Percentiles rank a stretch among this genome's conserved stretches.
phyloP scores from a whole-genome alignment of 2,888 invertebrate species.

The Nemotelus pantherinus region DNA sequence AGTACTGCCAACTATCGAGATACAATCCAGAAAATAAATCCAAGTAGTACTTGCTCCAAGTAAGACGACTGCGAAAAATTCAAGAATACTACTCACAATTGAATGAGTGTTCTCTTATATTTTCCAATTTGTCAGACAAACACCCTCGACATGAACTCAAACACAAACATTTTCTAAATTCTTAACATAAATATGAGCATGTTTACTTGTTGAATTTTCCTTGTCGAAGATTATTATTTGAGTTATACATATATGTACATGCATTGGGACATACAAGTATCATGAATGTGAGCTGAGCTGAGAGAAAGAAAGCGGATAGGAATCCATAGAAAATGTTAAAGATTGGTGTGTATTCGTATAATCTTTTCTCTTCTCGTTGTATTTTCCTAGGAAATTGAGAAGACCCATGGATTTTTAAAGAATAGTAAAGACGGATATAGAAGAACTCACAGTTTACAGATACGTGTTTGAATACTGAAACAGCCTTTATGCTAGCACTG shows the following conservation, averaged over 20 bases:
- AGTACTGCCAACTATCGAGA: too few species aligned
- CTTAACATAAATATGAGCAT: conserved; percentile 50
- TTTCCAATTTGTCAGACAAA: conserved; percentile 49
- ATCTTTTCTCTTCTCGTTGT: conserved; percentile 2
- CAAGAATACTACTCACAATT: conserved; percentile 35
- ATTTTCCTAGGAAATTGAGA: conserved; percentile 28
- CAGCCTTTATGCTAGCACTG: too few species aligned
- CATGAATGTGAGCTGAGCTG: too few species aligned
- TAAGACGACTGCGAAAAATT: conserved; percentile 9
- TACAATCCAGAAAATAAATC: too few species aligned
- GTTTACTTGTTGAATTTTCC: conserved; percentile 49
- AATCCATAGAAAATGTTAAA: too few species aligned
- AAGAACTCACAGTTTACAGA: too few species aligned
- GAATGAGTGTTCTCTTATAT: conserved; percentile 44
- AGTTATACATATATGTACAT: conserved; percentile 40
- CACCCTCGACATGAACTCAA: conserved; percentile 45
- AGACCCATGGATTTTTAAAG: neutral
- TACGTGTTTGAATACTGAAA: too few species aligned
- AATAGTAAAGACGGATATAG: too few species aligned
- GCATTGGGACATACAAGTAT: neutral
- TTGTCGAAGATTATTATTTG: conserved; percentile 51
- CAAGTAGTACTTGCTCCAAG: too few species aligned
- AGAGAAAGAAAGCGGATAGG: too few species aligned
- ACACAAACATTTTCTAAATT: conserved; percentile 50
- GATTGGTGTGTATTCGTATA: neutral